A percentile compares a stretch with the other conserved stretches of the same genome.
phyloP scores from a whole-genome alignment of 1,140 invertebrate species.

The Chelonus insularis region DNA sequence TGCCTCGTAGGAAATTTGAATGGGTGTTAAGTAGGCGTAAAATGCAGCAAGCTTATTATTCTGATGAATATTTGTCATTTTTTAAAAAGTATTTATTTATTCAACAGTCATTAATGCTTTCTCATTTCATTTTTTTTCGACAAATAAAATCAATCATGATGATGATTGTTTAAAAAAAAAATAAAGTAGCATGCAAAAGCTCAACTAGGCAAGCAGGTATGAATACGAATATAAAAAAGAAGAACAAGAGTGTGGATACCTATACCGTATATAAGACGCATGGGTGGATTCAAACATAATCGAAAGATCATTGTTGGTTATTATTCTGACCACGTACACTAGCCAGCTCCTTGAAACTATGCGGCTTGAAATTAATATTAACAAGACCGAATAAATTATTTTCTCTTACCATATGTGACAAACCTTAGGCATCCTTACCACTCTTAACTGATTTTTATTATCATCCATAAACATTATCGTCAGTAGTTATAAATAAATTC shows the following conservation, averaged over 20 bases:
- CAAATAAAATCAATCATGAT: too few relatives aligned
- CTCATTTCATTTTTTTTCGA: too few relatives aligned
- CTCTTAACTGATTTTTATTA: neutral
- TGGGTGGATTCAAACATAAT: slow-evolving; percentile 22
- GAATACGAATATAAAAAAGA: neutral
- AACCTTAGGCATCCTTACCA: neutral
- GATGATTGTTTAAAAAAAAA: too few relatives aligned
- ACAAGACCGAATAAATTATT: slow-evolving; percentile 32
- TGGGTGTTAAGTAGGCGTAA: slow-evolving; percentile 29
- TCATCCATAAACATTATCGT: neutral
- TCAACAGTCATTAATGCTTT: too few relatives aligned
- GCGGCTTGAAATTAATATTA: slow-evolving; percentile 36
- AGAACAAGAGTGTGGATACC: neutral
- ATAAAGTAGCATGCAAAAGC: too few relatives aligned
- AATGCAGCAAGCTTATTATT: slow-evolving; percentile 23
- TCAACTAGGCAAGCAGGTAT: neutral
- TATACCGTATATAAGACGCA: neutral
- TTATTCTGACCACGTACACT: slow-evolving; percentile 30
- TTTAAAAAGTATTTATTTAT: too few relatives aligned
- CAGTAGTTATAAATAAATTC: too few relatives aligned
- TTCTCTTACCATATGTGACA: neutral
- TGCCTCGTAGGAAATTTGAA: slow-evolving; percentile 28
- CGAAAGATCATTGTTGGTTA: slow-evolving; percentile 24
- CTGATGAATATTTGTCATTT: too few relatives aligned
- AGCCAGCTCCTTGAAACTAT: slow-evolving; percentile 32